Evolutionary conservation across 2,113 vertebrate genomes (phyloP).

Genomic region (Nerophis lumbriciformis): DNA sequence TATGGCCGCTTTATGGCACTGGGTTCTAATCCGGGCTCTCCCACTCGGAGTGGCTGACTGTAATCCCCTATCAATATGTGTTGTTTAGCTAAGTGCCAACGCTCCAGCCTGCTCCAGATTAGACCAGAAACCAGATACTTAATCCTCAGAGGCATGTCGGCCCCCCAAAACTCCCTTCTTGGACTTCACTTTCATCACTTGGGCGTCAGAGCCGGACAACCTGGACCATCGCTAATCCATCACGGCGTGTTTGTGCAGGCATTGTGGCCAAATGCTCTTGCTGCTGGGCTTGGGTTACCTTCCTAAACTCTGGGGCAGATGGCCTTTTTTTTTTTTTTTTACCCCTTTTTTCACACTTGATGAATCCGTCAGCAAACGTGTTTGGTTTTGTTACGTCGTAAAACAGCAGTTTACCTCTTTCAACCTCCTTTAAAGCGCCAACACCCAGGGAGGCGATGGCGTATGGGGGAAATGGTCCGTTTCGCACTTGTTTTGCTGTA

Average conservation of each 20-base stretch:
- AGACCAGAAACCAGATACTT: constrained; percentile 61
- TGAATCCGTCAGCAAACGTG: constrained; percentile 65
- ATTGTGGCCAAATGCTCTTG: constrained; percentile 56
- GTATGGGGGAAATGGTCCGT: no score
- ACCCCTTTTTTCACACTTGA: constrained; percentile 53
- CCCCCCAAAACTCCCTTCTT: constrained; percentile 43
- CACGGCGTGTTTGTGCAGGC: constrained; percentile 69
- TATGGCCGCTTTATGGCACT: constrained; percentile 19
- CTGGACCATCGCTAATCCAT: constrained; percentile 59
- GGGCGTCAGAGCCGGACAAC: constrained; percentile 51
- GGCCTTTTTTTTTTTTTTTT: constrained; percentile 41
- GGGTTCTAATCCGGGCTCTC: constrained; percentile 43
- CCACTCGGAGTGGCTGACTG: constrained; percentile 53
- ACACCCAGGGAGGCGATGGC: no score
- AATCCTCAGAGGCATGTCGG: constrained; percentile 59
- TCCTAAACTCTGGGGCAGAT: constrained; percentile 40
- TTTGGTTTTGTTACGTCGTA: constrained; percentile 54
- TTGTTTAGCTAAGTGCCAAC: constrained; percentile 54
- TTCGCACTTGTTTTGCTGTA: no score
- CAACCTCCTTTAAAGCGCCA: constrained; percentile 22
- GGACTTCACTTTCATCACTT: constrained; percentile 63
- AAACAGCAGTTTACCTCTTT: constrained; percentile 47
- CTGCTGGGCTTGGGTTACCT: constrained; percentile 60
- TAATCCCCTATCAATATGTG: constrained; percentile 57
- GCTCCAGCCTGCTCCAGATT: constrained; percentile 48